These are phyloP conservation scores for Watsonalla binaria DNA, from an alignment of 2,888 invertebrate species.

Conservation along the genomic window DNA sequence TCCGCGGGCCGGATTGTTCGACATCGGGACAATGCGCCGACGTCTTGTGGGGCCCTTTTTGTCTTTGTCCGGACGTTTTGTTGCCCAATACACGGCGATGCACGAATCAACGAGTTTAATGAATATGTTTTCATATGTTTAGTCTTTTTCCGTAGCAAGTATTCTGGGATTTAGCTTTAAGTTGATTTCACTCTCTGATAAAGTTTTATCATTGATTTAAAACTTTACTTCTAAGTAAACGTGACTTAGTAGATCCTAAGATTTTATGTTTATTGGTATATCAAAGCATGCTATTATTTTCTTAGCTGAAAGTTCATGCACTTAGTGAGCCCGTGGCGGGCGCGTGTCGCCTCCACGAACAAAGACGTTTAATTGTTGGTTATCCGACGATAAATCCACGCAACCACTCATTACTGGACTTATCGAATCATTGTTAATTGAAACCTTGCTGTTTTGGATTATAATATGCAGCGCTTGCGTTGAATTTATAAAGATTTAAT, in stretches of 20 bases:
- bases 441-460: slow-evolving; percentile 55
- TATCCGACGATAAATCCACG: slow-evolving; percentile 65
- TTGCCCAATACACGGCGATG: slow-evolving; percentile 27
- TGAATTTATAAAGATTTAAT: neutral
- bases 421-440: slow-evolving; percentile 74
- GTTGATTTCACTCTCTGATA: no score
- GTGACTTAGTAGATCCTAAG: no score
- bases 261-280: no score
- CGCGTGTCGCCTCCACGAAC: slow-evolving; percentile 42
- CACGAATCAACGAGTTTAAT: slow-evolving; percentile 32
- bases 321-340: slow-evolving; percentile 31
- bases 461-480: neutral
- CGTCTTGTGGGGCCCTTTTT: slow-evolving; percentile 62
- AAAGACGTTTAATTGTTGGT: slow-evolving; percentile 74
- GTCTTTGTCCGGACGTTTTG: slow-evolving; percentile 45
- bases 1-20: slow-evolving; percentile 29
- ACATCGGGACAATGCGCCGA: slow-evolving; percentile 35
- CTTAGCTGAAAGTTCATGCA: slow-evolving; percentile 31
- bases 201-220: no score
- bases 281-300: slow-evolving; percentile 5
- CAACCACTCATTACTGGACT: slow-evolving; percentile 69
- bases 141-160: slow-evolving; percentile 1
- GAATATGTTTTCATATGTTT: slow-evolving; percentile 15
- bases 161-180: no score
- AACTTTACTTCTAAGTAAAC: no score